Evolutionary conservation across 2,888 invertebrate species (phyloP), one percentile per base, ranked within the genome.

Genomic region (Lepetodrilus schrolli): DNA sequence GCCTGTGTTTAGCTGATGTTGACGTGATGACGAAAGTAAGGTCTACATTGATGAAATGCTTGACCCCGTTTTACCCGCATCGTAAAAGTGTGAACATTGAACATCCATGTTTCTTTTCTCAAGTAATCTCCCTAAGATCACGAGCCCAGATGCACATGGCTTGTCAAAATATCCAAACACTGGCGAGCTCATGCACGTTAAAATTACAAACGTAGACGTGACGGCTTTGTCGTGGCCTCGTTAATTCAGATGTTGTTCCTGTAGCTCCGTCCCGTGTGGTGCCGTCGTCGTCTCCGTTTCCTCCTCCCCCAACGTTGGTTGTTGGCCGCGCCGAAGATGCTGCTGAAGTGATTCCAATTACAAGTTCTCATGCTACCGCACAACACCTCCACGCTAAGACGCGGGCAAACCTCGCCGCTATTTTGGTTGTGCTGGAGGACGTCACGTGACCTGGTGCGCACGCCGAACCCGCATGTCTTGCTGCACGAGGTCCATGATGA

Each of bases 401-500:
- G 74, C 4, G 88, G 88, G 66, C 97, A 97, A 23, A 80, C 78
- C 2, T 96, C 96, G 8, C 97, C 97, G 13, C 95, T 96, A 13
- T 95, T 93, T 76, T 95, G 92, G 72, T 95, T 94, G 83, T 95
- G 94, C 84, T 94, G 94, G 81, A 94, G 91, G 73, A 97, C 93
- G 83, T 94, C 93, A 78, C 85, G 76, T 78, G 74, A 58, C 84
- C 97, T 93, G 90, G 94, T 93, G 91, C 95, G 95, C 87, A 96
- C 95, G 26, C 97, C 97, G 77, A 96, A 96, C 79, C 96, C 96
- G 89, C 97, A 96, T 70, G 95, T 94, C 88, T 95, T 94, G 91
- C 94, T 95, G 92, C 97, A 97, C 0, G 80, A 30, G 13, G 82
- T 78, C 89, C 89, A 89, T 1, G 71, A 70, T 7, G 83, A 77